Conservation (phyloP, 92 coral and sea anemone genomes). For the Bergia sp. region DNA sequence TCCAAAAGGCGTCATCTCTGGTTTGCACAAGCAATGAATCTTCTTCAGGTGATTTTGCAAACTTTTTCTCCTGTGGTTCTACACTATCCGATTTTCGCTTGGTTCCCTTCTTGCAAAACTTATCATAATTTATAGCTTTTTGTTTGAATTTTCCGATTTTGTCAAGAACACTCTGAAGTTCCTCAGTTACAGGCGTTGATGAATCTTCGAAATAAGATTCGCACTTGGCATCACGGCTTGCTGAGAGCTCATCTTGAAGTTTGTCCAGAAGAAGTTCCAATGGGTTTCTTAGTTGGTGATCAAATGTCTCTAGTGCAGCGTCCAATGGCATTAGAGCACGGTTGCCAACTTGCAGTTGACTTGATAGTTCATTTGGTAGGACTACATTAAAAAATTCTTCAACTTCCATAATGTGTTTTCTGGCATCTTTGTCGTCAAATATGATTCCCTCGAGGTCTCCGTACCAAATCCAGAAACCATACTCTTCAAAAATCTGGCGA, state of each 20-base stretch:
- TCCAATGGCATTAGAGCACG: neutral
- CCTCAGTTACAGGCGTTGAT: neutral
- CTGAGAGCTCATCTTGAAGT: neutral
- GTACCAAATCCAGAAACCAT: constrained; percentile 42
- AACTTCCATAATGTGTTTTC: neutral
- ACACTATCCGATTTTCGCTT: neutral
- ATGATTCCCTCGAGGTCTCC: constrained; percentile 19
- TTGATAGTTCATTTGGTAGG: neutral
- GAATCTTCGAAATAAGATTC: neutral
- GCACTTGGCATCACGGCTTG: neutral
- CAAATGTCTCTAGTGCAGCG: neutral
- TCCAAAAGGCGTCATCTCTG: constrained; percentile 3
- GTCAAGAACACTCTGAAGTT: neutral
- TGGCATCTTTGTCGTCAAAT: constrained; percentile 14
- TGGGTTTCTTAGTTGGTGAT: neutral
- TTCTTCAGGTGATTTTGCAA: neutral
- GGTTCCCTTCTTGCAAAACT: constrained; percentile 18
- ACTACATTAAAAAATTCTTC: neutral
- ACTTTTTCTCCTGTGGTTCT: neutral
- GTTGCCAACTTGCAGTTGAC: neutral
- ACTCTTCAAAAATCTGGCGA: neutral
- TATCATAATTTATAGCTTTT: neutral
- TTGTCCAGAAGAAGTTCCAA: neutral
- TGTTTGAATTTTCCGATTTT: neutral
- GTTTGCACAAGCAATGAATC: neutral